Conservation (phyloP, 2,888 invertebrate species). For the Pharmacophagus antenor region DNA sequence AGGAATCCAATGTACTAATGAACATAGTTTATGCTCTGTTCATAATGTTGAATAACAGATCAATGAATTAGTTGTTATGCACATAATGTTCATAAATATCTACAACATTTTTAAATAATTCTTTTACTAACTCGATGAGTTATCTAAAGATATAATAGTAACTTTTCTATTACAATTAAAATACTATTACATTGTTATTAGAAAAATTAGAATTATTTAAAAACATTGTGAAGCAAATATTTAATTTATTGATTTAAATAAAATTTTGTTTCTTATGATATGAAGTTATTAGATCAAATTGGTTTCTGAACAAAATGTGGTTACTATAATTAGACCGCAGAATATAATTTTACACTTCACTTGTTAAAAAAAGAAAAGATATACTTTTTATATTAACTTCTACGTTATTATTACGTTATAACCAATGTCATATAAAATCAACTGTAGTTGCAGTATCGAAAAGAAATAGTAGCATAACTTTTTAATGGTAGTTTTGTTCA, state of each 20-base stretch:
- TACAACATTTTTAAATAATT: too few species aligned
- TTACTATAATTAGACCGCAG: background rate
- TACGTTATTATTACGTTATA: background rate
- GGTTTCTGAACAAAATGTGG: constrained; percentile 1
- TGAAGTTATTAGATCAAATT: background rate
- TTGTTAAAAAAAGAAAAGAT: background rate
- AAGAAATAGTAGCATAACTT: background rate
- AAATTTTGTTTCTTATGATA: background rate
- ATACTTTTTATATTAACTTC: background rate
- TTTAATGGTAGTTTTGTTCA: background rate
- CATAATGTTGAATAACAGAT: constrained; percentile 5
- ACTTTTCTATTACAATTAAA: too few species aligned
- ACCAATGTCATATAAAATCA: background rate
- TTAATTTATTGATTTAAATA: background rate
- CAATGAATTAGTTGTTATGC: constrained; percentile 2
- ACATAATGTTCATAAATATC: background rate
- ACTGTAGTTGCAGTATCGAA: background rate
- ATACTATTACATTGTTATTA: too few species aligned
- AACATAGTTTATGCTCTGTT: background rate
- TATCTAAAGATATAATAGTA: too few species aligned
- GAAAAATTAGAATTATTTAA: background rate
- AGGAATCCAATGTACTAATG: background rate
- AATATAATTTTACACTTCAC: constrained; percentile 3
- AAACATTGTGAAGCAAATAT: background rate
- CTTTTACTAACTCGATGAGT: too few species aligned